These are phyloP conservation scores for Scaptomyza graminum DNA, from an alignment of 1,140 invertebrate species.

Conservation along the genomic window DNA sequence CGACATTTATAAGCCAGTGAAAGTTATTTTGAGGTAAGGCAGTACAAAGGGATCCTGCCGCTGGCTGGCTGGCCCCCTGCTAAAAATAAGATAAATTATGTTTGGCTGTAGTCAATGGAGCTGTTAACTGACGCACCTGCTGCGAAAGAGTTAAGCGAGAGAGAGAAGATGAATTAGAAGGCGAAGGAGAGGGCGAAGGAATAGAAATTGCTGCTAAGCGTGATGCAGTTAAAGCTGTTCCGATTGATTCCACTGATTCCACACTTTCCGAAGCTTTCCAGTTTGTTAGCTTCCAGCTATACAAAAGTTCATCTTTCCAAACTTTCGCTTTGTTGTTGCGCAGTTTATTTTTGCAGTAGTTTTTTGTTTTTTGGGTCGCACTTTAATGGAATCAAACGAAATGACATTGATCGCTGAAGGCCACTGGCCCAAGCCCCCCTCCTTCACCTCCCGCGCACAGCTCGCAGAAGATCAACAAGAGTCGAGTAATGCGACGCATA, in stretches of 20 bases:
- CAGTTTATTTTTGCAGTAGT: conserved; percentile 11
- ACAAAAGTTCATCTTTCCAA: not conserved
- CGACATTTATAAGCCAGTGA: conserved; percentile 81
- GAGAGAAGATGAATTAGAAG: not conserved
- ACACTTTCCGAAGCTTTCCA: not conserved
- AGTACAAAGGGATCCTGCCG: conserved; percentile 7
- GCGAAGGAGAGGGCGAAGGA: not conserved
- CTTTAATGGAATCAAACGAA: conserved; percentile 77
- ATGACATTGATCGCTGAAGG: conserved; percentile 80
- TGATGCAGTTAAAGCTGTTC: conserved; percentile 35
- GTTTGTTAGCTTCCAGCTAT: not conserved
- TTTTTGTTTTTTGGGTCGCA: conserved; percentile 49
- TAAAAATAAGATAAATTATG: conserved; percentile 82
- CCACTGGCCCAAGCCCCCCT: conserved; percentile 38
- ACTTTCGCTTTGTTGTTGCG: conserved; percentile 31
- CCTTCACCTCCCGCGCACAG: not conserved
- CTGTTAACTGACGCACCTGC: conserved; percentile 77
- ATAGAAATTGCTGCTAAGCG: not conserved
- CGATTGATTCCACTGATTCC: conserved; percentile 21
- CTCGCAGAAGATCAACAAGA: conserved; percentile 21
- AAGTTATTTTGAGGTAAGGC: conserved; percentile 76
- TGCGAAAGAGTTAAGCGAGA: not conserved
- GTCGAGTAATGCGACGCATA: conserved; percentile 15
- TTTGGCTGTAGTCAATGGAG: conserved; percentile 76
- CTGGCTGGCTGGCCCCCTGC: conserved; percentile 34